Evolutionary conservation across 2,888 invertebrate species (phyloP), one percentile per base, ranked within the genome.

Genomic region (Euplagia quadripunctaria): DNA sequence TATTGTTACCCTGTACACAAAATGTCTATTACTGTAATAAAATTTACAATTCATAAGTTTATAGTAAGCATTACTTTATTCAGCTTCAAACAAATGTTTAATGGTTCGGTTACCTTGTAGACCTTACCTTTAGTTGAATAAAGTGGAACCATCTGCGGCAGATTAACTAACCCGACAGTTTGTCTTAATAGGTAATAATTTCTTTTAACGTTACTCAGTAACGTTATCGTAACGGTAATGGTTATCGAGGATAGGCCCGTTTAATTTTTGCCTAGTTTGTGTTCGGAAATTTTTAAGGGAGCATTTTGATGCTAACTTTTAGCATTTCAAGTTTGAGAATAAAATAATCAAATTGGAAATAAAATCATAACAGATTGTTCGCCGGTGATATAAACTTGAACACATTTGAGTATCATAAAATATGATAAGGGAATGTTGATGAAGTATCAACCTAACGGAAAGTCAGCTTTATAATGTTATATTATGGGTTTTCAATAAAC

Each of bases 131-230:
- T 66, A 49, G 64, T 42, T 65, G 68, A 68, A 58, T 55, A 68
- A 68, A 68, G 68, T 58, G 68, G 63, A 31, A 71, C 67, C 77
- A 75, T 77, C 77, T 82, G 77, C 63, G 68, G 73, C 65, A 69
- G 64, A 75, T 71, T 74, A 73, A 82, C 68, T 76, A 74, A 74
- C 84, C 77, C 79, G 75, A 75, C 77, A 76, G 41, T 78, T 84
- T 77, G 70, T 77, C 72, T 71, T 71, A 84, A 82, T 79, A 64
- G 76, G 66, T 75, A 76, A 84, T 82, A 78, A 82, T 75, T 84
- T 74, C 75, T 79, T 84, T 76, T 73, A 79, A 82, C 75, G 75
- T 52, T 65, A 42, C 65, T 65, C 61, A 77, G 20, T 77, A 76
- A 78, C 77, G 76, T 79, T 75, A 84, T 76, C 69, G 66, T 84